Percentiles rank a stretch among this genome's conserved stretches.
phyloP scores from a whole-genome alignment of 2,113 vertebrate genomes.

The Rhinopomastus cyanomelas region DNA sequence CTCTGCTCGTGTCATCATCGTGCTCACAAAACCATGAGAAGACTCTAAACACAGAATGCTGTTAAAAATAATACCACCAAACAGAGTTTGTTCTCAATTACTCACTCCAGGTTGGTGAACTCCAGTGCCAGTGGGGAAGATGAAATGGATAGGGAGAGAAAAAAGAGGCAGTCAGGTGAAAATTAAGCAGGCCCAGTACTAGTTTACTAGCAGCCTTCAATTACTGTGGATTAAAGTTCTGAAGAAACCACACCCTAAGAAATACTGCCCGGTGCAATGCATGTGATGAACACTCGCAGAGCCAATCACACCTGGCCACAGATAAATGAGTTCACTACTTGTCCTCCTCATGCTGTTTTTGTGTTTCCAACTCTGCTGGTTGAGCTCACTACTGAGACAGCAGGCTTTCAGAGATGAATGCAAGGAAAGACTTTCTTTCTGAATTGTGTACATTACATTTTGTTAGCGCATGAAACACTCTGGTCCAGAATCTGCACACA shows the following conservation, averaged over 20 bases:
- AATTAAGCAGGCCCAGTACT: not conserved
- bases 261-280: not conserved
- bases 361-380: not conserved
- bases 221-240: constrained; percentile 20
- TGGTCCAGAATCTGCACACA: not conserved
- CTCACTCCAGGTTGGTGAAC: not conserved
- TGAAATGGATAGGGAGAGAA: not conserved
- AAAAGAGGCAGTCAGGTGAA: not conserved
- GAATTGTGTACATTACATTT: not conserved
- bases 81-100: not conserved
- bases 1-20: not conserved
- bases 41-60: not conserved
- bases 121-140: not conserved
- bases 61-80: not conserved
- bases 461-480: not conserved
- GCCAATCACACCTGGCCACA: not conserved
- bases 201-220: not conserved
- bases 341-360: not conserved
- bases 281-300: not conserved
- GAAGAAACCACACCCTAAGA: constrained; percentile 32
- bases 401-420: not conserved
- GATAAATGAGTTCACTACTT: not conserved
- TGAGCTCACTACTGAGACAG: not conserved
- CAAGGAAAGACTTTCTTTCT: not conserved
- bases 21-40: not conserved